These are phyloP conservation scores for Elachura formosa DNA, from an alignment of 2,113 vertebrate species.

Conservation along the genomic window DNA sequence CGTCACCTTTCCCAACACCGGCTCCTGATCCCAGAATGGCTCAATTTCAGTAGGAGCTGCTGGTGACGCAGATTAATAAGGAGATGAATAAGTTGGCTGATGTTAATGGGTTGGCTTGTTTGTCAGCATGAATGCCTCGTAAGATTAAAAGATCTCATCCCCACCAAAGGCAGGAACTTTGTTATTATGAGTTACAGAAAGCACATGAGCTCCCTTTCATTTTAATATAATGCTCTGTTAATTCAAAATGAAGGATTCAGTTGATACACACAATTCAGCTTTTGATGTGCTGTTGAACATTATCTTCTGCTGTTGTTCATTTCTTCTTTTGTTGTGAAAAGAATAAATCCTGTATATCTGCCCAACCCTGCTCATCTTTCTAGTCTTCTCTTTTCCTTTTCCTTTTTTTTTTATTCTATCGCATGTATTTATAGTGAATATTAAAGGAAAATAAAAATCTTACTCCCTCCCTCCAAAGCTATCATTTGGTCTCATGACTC, in stretches of 20 bases:
- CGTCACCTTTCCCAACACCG: not conserved
- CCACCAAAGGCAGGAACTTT: not conserved
- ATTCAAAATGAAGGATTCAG: not conserved
- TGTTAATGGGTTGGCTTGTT: not conserved
- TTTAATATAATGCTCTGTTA: not conserved
- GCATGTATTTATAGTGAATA: not conserved
- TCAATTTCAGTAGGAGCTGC: not conserved
- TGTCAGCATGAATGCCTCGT: not conserved
- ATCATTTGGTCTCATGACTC: not conserved
- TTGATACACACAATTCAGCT: not conserved
- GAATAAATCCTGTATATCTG: not conserved
- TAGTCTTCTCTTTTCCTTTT: not conserved
- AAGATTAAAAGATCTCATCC: not conserved
- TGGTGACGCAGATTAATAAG: not conserved
- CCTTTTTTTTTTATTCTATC: not conserved
- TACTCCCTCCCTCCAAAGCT: not conserved
- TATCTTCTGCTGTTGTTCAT: not conserved
- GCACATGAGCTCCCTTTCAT: not conserved
- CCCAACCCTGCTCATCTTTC: not conserved
- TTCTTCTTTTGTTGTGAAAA: not conserved
- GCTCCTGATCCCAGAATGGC: not conserved
- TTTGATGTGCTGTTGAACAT: not conserved
- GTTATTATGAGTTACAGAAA: not conserved
- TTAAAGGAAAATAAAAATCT: not conserved
- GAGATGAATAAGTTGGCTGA: not conserved